Percentiles rank a stretch among this genome's conserved stretches.
These are phyloP conservation scores for Protobothrops mucrosquamatus DNA, from an alignment of 2,113 vertebrate species.

Conservation along the genomic window DNA sequence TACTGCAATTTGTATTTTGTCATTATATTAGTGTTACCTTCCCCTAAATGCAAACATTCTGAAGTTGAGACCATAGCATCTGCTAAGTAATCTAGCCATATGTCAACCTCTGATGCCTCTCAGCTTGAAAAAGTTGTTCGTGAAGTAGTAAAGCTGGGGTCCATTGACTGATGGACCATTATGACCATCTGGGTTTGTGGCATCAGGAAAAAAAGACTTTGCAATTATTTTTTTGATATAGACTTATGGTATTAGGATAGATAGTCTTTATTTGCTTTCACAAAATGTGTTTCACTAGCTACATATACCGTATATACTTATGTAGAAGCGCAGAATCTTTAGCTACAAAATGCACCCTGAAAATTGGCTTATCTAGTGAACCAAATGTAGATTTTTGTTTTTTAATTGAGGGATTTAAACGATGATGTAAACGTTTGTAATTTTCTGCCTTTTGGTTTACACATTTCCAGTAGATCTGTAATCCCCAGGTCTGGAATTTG, in stretches of 20 bases:
- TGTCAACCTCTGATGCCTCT: conserved; percentile 1
- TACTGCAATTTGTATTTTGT: not conserved
- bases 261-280: not conserved
- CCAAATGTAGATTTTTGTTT: not conserved
- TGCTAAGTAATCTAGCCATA: not conserved
- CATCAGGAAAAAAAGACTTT: conserved; percentile 35
- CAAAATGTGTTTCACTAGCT: conserved; percentile 15
- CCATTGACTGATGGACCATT: conserved; percentile 34
- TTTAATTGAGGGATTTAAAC: not conserved
- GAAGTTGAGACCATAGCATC: not conserved
- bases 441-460: not conserved
- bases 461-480: not conserved
- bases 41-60: not conserved
- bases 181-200: conserved; percentile 16
- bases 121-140: not conserved
- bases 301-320: not conserved
- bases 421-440: not conserved
- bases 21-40: not conserved
- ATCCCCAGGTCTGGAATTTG: not conserved
- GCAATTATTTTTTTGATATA: conserved; percentile 24
- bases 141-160: conserved; percentile 22
- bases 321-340: not conserved
- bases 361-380: not conserved
- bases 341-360: not conserved
- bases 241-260: conserved; percentile 19